These are phyloP conservation scores for Aldabrachelys gigantea DNA, from an alignment of 2,113 vertebrate species.

Conservation along the genomic window DNA sequence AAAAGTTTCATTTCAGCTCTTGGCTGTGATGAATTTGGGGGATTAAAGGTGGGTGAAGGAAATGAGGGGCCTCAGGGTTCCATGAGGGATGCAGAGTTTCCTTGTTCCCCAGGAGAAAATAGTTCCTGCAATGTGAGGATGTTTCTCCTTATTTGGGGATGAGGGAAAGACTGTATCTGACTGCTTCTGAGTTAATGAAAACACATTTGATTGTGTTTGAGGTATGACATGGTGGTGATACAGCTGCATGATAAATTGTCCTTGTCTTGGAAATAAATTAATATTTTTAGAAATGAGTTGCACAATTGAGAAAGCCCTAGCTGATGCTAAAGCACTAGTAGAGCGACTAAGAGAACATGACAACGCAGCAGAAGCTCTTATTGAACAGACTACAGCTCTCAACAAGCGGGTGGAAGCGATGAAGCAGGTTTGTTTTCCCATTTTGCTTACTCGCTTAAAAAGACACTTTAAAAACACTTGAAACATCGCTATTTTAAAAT, in stretches of 20 bases:
- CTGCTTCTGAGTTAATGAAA: neutral
- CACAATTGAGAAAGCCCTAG: constrained; percentile 92
- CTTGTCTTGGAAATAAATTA: neutral
- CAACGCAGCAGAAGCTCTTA: constrained; percentile 92
- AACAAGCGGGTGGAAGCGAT: constrained; percentile 97
- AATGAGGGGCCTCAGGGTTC: neutral
- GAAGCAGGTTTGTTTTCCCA: constrained; percentile 88
- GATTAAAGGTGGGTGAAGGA: neutral
- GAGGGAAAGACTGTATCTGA: neutral
- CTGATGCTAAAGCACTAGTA: constrained; percentile 95
- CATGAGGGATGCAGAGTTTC: neutral
- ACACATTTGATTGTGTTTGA: neutral
- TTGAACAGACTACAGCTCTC: constrained; percentile 95
- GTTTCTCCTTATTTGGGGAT: neutral
- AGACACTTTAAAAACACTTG: neutral
- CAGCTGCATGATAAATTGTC: neutral
- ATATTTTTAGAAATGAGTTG: constrained; percentile 88
- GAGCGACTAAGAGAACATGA: constrained; percentile 95
- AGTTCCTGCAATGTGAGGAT: neutral
- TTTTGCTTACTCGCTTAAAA: neutral
- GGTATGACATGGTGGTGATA: neutral
- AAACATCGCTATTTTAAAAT: neutral
- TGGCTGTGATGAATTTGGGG: neutral
- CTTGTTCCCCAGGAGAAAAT: neutral
- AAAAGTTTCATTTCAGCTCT: neutral